Evolutionary conservation across 2,113 vertebrate genomes (phyloP).

Genomic region (Zosterops borbonicus): DNA sequence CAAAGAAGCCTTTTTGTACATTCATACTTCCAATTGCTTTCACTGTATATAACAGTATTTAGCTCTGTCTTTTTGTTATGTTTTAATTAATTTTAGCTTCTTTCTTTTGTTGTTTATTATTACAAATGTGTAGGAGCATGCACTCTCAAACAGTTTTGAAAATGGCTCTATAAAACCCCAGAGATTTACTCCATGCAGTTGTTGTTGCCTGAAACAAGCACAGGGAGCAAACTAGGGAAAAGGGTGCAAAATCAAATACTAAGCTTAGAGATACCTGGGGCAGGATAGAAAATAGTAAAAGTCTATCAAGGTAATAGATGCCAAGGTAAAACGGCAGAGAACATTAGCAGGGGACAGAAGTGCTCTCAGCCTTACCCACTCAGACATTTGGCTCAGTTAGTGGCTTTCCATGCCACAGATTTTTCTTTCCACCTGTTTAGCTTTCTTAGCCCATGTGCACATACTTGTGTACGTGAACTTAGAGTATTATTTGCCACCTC

Average conservation of each 20-base stretch:
- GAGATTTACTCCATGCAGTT: neutral
- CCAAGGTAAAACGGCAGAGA: neutral
- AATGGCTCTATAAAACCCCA: neutral
- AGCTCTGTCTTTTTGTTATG: neutral
- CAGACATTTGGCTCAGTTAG: neutral
- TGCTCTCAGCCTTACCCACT: fast-evolving
- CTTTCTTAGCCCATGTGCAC: neutral
- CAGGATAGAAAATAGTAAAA: neutral
- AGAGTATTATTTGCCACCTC: neutral
- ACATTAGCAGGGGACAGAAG: neutral
- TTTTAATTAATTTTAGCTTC: neutral
- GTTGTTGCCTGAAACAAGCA: neutral
- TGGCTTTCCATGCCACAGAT: neutral
- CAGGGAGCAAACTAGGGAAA: neutral
- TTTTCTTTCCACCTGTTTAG: neutral
- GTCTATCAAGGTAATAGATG: neutral
- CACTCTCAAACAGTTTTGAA: neutral
- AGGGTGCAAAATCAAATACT: neutral
- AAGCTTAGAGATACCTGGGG: neutral
- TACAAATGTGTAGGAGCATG: neutral
- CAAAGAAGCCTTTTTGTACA: neutral
- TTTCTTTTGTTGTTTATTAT: neutral
- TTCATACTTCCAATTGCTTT: neutral
- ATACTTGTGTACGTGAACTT: neutral
- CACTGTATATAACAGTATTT: neutral